Evolutionary conservation across 2,113 vertebrate genomes (phyloP).

Genomic region (Procapra przewalskii): DNA sequence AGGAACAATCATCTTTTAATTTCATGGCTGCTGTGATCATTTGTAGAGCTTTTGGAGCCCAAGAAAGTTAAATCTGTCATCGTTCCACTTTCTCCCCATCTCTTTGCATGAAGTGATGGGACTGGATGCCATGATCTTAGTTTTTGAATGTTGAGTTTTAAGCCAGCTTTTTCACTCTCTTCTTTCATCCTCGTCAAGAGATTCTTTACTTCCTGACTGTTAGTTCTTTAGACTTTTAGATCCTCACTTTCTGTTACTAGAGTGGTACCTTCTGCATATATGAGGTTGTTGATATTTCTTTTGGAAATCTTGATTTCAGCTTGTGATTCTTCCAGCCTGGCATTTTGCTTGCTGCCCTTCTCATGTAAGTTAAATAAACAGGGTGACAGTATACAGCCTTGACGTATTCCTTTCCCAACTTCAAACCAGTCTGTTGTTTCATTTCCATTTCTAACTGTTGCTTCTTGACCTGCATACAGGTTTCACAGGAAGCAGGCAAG

Average conservation of each 20-base stretch:
- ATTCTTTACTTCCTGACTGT: neutral
- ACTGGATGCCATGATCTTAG: neutral
- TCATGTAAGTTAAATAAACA: neutral
- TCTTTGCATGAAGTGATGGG: neutral
- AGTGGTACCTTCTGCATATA: neutral
- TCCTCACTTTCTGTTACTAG: neutral
- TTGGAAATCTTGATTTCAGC: rapidly evolving
- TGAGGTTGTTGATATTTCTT: neutral
- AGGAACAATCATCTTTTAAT: neutral
- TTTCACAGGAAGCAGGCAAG: neutral
- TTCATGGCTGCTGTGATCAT: neutral
- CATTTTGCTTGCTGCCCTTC: neutral
- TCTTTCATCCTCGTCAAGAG: neutral
- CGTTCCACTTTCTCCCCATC: neutral
- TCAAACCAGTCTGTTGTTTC: neutral
- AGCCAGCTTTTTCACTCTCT: neutral
- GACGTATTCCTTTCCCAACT: neutral
- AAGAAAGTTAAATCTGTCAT: neutral
- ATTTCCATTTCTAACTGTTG: neutral
- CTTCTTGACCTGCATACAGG: neutral
- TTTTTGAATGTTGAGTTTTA: neutral
- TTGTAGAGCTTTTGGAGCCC: neutral
- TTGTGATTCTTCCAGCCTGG: neutral
- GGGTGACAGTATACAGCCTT: neutral
- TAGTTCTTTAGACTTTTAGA: too few relatives aligned